A percentile compares a stretch with the other conserved stretches of the same genome.
Conservation (phyloP, 2,888 invertebrate species). For the Beris morrisii region DNA sequence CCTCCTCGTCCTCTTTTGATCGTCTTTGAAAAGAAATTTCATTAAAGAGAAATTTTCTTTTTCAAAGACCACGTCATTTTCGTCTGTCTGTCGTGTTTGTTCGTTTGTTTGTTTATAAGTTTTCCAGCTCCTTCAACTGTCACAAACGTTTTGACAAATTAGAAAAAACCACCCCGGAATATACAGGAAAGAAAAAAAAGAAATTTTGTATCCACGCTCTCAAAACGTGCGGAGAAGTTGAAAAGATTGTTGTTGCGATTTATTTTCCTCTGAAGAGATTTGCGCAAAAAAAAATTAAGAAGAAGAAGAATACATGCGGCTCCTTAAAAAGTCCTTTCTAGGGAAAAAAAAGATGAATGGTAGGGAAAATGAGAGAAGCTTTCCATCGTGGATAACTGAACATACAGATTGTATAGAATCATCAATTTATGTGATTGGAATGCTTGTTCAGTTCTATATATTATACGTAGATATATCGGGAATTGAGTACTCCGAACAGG, state of each 20-base stretch:
- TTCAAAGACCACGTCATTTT: no score
- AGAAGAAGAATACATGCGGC: neutral
- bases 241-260: no score
- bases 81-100: no score
- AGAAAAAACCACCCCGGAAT: conserved; percentile 2
- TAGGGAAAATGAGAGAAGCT: conserved; percentile 37
- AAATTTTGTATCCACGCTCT: neutral
- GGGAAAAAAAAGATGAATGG: conserved; percentile 30
- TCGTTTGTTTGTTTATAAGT: no score
- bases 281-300: conserved; percentile 9
- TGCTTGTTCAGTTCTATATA: conserved; percentile 24
- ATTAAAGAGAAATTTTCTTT: no score
- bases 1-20: no score
- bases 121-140: conserved; percentile 7
- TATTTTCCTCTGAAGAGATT: conserved; percentile 10
- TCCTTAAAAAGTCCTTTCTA: conserved; percentile 17
- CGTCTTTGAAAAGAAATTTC: no score
- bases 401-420: conserved; percentile 19
- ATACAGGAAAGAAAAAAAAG: neutral
- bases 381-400: conserved; percentile 8
- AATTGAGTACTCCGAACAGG: no score
- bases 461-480: no score
- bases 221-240: no score
- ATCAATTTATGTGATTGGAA: conserved; percentile 38
- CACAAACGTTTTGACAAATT: conserved; percentile 26